A percentile compares a stretch with the other conserved stretches of the same genome.
phyloP scores from a whole-genome alignment of 2,113 vertebrate species.

The Progne subis region DNA sequence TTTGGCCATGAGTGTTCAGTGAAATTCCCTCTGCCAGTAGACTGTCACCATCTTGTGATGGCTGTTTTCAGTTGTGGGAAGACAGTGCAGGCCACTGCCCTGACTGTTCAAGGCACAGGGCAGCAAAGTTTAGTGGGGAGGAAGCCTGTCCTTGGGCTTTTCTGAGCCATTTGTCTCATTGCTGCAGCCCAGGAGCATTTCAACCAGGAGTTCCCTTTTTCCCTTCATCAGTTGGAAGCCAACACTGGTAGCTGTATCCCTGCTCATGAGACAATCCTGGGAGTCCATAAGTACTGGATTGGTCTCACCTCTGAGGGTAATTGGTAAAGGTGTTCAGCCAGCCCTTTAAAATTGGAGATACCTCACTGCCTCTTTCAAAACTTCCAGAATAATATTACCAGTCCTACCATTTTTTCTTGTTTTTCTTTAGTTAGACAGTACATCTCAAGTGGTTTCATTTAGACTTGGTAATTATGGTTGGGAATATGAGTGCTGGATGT shows the following conservation, averaged over 20 bases:
- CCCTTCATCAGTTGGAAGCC: background rate
- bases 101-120: background rate
- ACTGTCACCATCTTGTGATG: background rate
- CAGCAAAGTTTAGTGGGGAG: background rate
- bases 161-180: background rate
- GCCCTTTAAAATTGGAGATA: background rate
- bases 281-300: background rate
- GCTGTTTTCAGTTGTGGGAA: background rate
- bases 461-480: background rate
- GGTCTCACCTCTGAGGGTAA: background rate
- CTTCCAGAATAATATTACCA: background rate
- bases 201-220: background rate
- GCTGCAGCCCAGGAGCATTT: background rate
- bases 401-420: background rate
- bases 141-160: background rate
- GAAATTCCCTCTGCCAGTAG: background rate
- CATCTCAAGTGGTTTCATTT: background rate
- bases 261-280: background rate
- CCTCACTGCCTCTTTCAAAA: background rate
- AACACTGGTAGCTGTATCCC: background rate
- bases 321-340: background rate
- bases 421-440: background rate
- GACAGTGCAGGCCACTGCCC: background rate
- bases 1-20: background rate
- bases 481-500: background rate